Base-by-base conservation (phyloP, 1,140 invertebrate genomes). In the Dreissena rostriformis region DNA sequence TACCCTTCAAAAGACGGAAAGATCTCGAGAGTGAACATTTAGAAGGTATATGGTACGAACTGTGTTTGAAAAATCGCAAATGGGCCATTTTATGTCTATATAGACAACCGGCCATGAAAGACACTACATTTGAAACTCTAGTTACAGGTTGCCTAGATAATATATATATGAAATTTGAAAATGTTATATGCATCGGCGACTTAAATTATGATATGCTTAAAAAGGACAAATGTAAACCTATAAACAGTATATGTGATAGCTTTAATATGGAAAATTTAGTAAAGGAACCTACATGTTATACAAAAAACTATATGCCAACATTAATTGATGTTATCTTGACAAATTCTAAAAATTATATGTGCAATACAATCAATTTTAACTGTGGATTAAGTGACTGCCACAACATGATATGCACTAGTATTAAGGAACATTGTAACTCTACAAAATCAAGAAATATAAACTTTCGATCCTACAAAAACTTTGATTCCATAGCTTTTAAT, bases 181-280 rank as follows among this genome's bases (percentile, higher is more conserved):
- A 85, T 57, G 57, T 79, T 70, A 12, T 85, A 15, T 10, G 61
- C 51, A 17, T 85, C 22, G 83, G 76, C 39, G 83, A 85, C n/a
- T 2, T 65, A 2, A 84, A 84, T 39, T 84, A 57, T 79, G 51
- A 78, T 66, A 55, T 77, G 22, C 29, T 57, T 0, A 26, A 71
- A 39, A 12, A 66, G 28, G 28, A 75, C 7, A 80, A 81, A 65
- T 70, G 22, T 24, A 11, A n/a, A 39, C 53, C 61, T 75, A 17
- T n/a, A n/a, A n/a, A n/a, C n/a, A n/a, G n/a, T n/a, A n/a, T 79
- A 8, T 80, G 76, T 80, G 77, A 85, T 63, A 65, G 73, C 12
- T 81, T 80, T 68, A 65, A 75, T 74, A 51, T 76, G 5, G 49
- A 14, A 28, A 85, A 81, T 63, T 22, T 85, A 14, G 39, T 85